Evolutionary conservation across 2,113 vertebrate genomes (phyloP).

Genomic region (Turnix velox): DNA sequence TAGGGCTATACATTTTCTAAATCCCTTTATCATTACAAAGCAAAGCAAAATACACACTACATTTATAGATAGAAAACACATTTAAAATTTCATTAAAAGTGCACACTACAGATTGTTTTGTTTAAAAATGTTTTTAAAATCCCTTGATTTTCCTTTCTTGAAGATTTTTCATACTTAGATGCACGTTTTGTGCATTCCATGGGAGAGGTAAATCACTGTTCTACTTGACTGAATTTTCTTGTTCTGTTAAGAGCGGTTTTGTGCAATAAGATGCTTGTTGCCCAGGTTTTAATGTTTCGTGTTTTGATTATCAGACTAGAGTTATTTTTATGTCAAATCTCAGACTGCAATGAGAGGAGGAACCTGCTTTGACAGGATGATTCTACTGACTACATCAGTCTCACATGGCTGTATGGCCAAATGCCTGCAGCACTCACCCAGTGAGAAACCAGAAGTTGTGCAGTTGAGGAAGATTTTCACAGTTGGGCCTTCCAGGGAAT

Average conservation of each 20-base stretch:
- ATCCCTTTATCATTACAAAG: neutral
- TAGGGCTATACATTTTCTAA: neutral
- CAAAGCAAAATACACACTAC: neutral
- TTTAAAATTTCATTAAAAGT: neutral
- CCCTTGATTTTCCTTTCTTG: neutral
- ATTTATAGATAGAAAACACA: neutral
- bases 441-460: neutral
- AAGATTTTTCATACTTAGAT: neutral
- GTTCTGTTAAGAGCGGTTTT: neutral
- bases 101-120: neutral
- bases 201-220: neutral
- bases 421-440: rapidly evolving
- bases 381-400: neutral
- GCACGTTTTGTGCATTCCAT: neutral
- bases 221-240: neutral
- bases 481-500: neutral
- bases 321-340: neutral
- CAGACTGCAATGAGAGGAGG: neutral
- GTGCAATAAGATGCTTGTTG: neutral
- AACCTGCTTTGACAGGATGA: neutral
- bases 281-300: neutral
- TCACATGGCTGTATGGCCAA: neutral
- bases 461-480: neutral
- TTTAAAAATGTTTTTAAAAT: neutral
- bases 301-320: neutral